Evolutionary conservation across 1,140 invertebrate genomes (phyloP).

Genomic region (Lordiphosa clarofinis): DNA sequence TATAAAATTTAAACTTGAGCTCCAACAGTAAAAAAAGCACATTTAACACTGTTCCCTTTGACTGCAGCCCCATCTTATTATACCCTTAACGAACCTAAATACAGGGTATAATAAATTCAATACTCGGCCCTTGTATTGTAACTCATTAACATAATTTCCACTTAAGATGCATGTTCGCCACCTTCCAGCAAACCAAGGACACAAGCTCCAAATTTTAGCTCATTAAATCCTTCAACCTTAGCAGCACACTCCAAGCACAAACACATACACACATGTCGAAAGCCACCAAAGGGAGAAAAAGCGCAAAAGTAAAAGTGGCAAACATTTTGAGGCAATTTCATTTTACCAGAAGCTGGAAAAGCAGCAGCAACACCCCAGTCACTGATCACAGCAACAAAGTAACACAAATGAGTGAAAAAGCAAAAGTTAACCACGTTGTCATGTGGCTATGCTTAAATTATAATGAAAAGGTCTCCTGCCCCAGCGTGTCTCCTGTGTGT

Average conservation of each 20-base stretch:
- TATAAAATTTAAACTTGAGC: too few relatives aligned
- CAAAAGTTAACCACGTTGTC: slow-evolving; percentile 76
- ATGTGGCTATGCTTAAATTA: slow-evolving; percentile 76
- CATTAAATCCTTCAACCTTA: slow-evolving; percentile 72
- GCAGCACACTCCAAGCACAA: slow-evolving; percentile 28
- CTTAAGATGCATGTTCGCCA: too few relatives aligned
- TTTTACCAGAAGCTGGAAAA: slow-evolving; percentile 42
- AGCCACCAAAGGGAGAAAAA: slow-evolving; percentile 40
- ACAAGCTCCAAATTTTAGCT: slow-evolving; percentile 65
- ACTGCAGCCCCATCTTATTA: too few relatives aligned
- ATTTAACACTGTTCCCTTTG: too few relatives aligned
- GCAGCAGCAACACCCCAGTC: slow-evolving; percentile 43
- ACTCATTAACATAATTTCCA: too few relatives aligned
- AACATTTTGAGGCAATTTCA: slow-evolving; percentile 73
- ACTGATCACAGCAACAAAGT: slow-evolving; percentile 67
- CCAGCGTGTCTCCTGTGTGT: slow-evolving; percentile 11
- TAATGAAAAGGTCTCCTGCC: slow-evolving; percentile 73
- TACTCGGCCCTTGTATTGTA: too few relatives aligned
- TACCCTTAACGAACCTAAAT: too few relatives aligned
- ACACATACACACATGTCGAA: slow-evolving; percentile 48
- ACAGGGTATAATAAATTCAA: too few relatives aligned
- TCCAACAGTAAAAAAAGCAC: too few relatives aligned
- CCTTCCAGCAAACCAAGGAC: slow-evolving; percentile 33
- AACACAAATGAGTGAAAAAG: slow-evolving; percentile 49
- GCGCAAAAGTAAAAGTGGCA: slow-evolving; percentile 54